A percentile compares a stretch with the other conserved stretches of the same genome.
Evolutionary conservation across 1,140 invertebrate species (phyloP).

Genomic region (Eufriesea mexicana): DNA sequence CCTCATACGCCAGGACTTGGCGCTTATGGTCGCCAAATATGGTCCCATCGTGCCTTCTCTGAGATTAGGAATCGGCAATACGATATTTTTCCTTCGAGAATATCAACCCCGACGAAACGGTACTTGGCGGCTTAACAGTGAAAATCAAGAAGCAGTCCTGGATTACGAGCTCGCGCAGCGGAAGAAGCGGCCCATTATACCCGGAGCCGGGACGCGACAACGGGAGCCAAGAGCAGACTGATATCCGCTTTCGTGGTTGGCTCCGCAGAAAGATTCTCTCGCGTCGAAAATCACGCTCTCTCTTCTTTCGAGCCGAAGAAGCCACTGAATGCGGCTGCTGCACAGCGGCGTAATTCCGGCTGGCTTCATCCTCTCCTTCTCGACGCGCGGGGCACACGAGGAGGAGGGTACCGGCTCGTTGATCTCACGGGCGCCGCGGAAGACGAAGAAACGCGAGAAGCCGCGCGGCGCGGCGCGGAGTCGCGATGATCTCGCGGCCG

Average conservation of each 20-base stretch:
- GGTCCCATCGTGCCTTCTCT: too few relatives aligned
- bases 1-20: too few relatives aligned
- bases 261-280: constrained; percentile 30
- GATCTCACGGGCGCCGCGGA: constrained; percentile 34
- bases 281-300: constrained; percentile 47
- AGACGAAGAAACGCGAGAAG: constrained; percentile 23
- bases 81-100: too few relatives aligned
- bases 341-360: constrained; percentile 37
- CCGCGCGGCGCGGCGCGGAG: constrained; percentile 9
- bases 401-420: constrained; percentile 39
- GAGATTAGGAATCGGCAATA: too few relatives aligned
- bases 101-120: too few relatives aligned
- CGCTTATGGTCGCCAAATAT: too few relatives aligned
- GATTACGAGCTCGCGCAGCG: neutral
- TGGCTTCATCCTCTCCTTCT: constrained; percentile 40
- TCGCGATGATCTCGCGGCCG: constrained; percentile 47
- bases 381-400: constrained; percentile 24
- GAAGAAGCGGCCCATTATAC: constrained; percentile 24
- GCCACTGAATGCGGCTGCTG: constrained; percentile 40
- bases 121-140: too few relatives aligned
- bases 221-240: constrained; percentile 11
- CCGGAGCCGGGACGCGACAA: constrained; percentile 13
- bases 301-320: constrained; percentile 44
- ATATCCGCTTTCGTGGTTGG: constrained; percentile 19
- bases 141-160: too few relatives aligned